Percentiles rank a stretch among this genome's conserved stretches.
phyloP scores from a whole-genome alignment of 92 coral and sea anemone species.

The Bergia puertoricense region DNA sequence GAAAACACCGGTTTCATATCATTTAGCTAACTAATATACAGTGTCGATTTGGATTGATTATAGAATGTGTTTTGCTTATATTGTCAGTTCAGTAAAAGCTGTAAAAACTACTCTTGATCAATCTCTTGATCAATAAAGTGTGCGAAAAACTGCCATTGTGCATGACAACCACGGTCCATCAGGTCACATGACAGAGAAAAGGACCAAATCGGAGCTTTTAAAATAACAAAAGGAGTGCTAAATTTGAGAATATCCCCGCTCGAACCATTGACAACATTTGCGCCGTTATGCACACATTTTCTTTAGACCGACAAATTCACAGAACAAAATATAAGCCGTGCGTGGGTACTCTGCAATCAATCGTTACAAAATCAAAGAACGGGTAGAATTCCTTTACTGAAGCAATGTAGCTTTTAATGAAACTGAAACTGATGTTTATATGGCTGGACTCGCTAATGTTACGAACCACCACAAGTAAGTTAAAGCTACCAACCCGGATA shows the following conservation, averaged over 20 bases:
- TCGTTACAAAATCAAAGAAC: too few relatives aligned
- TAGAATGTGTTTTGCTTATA: not conserved
- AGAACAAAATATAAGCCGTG: too few relatives aligned
- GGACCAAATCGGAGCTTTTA: too few relatives aligned
- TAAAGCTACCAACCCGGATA: constrained; percentile 77
- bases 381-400: not conserved
- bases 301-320: too few relatives aligned
- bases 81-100: not conserved
- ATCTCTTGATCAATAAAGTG: not conserved
- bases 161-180: too few relatives aligned
- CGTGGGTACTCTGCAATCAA: too few relatives aligned
- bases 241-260: too few relatives aligned
- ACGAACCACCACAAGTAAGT: not conserved
- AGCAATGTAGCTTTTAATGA: not conserved
- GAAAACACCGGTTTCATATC: not conserved
- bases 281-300: too few relatives aligned
- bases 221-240: too few relatives aligned
- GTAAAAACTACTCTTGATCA: not conserved
- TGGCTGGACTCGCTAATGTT: not conserved
- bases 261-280: too few relatives aligned
- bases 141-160: not conserved
- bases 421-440: not conserved
- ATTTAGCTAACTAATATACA: not conserved
- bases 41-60: not conserved
- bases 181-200: too few relatives aligned